phyloP scores from a whole-genome alignment of 2,888 invertebrate genomes.

The Meloe dianella region DNA sequence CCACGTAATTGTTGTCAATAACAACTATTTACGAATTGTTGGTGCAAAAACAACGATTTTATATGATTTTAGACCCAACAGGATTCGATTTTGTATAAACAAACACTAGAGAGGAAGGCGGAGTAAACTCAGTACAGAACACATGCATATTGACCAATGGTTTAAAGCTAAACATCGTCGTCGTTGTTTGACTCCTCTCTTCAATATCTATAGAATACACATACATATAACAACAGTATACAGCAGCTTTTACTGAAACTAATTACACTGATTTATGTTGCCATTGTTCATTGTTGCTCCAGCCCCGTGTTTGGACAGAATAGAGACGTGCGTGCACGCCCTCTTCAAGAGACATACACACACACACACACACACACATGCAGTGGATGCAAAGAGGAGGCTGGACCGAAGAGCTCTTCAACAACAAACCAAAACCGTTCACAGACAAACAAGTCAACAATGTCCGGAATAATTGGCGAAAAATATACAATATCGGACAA shows the following conservation, averaged over 20 bases:
- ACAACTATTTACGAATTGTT: background rate
- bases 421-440: background rate
- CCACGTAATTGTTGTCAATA: constrained; percentile 6
- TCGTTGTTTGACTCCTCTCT: constrained; percentile 56
- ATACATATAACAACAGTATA: constrained; percentile 33
- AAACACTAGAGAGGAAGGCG: constrained; percentile 61
- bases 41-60: background rate
- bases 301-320: constrained; percentile 65
- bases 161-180: constrained; percentile 60
- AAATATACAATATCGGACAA: too few relatives aligned
- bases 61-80: constrained; percentile 24
- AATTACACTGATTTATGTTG: constrained; percentile 94
- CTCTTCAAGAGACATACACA: constrained; percentile 40
- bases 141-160: constrained; percentile 71
- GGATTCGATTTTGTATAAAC: constrained; percentile 39
- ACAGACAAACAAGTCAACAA: background rate
- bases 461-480: background rate
- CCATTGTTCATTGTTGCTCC: constrained; percentile 88
- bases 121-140: constrained; percentile 59
- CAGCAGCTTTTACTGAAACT: constrained; percentile 70
- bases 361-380: constrained; percentile 4
- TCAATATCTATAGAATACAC: constrained; percentile 52
- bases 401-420: background rate
- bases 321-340: constrained; percentile 58
- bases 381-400: background rate